phyloP scores from a whole-genome alignment of 2,113 vertebrate genomes.

The Empidonax alnorum region DNA sequence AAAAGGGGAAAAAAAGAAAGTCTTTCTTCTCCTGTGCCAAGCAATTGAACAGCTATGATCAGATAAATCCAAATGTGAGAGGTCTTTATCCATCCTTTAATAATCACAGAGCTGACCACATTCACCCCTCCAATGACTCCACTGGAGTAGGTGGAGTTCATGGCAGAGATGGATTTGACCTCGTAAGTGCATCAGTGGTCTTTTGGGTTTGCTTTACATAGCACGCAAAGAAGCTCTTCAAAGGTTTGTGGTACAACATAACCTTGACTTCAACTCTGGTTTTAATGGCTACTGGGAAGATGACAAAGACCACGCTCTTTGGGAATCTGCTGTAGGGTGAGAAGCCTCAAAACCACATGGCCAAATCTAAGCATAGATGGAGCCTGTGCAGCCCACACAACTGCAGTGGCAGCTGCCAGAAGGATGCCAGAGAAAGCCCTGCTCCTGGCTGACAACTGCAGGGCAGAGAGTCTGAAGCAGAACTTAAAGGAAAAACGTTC shows the following conservation, averaged over 20 bases:
- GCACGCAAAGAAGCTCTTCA: conserved; percentile 33
- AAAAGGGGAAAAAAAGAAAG: background rate
- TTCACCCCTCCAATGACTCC: background rate
- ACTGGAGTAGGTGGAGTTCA: conserved; percentile 13
- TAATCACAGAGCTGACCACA: background rate
- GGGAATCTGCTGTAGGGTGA: conserved; percentile 46
- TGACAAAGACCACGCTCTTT: conserved; percentile 47
- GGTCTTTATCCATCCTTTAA: background rate
- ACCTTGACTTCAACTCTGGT: conserved; percentile 64
- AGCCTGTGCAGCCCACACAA: conserved; percentile 30
- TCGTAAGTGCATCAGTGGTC: background rate
- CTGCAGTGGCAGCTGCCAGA: conserved; percentile 11
- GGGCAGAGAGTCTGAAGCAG: background rate
- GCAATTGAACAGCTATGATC: background rate
- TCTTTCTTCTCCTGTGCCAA: background rate
- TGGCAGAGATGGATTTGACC: background rate
- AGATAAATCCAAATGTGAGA: background rate
- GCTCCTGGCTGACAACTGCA: conserved; percentile 23
- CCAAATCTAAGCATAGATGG: conserved; percentile 28
- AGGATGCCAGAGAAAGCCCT: background rate
- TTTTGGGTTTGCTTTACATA: conserved; percentile 20
- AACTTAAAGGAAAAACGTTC: background rate
- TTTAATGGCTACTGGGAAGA: conserved; percentile 58
- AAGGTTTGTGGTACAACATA: conserved; percentile 46
- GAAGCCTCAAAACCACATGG: conserved; percentile 57